These are phyloP conservation scores for Furnarius figulus DNA, from an alignment of 2,113 vertebrate genomes.

Conservation along the genomic window DNA sequence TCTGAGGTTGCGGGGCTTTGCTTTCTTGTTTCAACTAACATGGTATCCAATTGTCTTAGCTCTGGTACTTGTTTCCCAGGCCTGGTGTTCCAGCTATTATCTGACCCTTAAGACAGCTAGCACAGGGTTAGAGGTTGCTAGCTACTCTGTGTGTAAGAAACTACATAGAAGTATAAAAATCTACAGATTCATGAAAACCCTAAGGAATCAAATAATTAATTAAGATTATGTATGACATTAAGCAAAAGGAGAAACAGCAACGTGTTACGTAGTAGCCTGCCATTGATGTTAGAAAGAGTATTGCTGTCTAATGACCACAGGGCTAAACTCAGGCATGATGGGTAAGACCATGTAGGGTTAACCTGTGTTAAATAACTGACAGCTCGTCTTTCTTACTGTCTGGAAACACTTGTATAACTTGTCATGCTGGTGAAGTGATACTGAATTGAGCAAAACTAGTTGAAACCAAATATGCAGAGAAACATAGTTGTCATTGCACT, in stretches of 20 bases:
- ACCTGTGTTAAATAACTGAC: neutral
- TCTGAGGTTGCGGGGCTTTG: too few species aligned
- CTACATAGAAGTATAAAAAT: too few species aligned
- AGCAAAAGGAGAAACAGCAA: neutral
- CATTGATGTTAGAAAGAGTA: neutral
- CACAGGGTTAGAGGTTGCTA: too few species aligned
- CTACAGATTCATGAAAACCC: too few species aligned
- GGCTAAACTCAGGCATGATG: neutral
- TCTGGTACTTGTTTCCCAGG: too few species aligned
- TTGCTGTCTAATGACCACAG: neutral
- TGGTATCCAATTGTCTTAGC: too few species aligned
- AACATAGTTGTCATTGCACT: slow-evolving; percentile 44
- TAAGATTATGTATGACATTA: neutral
- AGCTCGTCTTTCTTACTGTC: neutral
- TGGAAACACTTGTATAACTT: slow-evolving; percentile 33
- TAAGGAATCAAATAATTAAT: neutral
- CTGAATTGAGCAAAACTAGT: slow-evolving; percentile 8
- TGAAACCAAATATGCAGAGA: slow-evolving; percentile 50
- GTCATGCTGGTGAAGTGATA: neutral
- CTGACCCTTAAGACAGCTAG: too few species aligned
- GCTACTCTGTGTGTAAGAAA: too few species aligned
- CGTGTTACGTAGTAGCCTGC: neutral
- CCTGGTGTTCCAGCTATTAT: too few species aligned
- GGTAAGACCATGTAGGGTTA: neutral
- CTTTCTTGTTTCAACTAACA: too few species aligned